Percentiles rank a stretch among this genome's conserved stretches.
Evolutionary conservation across 2,113 vertebrate species (phyloP).

Genomic region (Acrocephalus kingi): DNA sequence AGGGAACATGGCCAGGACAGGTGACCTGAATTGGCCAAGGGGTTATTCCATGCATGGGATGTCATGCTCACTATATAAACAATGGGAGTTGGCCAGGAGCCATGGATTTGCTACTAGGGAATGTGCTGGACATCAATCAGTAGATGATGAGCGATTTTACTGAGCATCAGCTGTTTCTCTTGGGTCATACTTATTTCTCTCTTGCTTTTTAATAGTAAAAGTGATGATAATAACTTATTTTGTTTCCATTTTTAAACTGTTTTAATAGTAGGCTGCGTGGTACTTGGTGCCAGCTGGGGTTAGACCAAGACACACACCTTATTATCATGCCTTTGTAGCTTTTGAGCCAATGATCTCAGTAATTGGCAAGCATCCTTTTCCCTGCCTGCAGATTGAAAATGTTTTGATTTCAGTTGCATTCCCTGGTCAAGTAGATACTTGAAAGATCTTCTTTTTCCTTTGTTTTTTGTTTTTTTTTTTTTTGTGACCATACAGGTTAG

Average conservation of each 20-base stretch:
- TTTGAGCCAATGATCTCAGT: not conserved
- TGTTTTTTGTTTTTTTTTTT: slow-evolving; percentile 4
- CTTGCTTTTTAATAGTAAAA: not conserved
- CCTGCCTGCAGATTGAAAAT: not conserved
- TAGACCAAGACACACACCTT: not conserved
- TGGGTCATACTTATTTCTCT: accelerated
- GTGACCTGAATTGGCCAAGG: not conserved
- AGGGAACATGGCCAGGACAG: not conserved
- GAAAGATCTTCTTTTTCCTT: not conserved
- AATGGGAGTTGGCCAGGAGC: not conserved
- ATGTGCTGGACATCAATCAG: not conserved
- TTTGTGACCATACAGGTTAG: slow-evolving; percentile 75
- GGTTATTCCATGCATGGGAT: not conserved
- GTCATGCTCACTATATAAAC: not conserved
- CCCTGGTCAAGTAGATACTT: not conserved
- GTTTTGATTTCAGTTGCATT: not conserved
- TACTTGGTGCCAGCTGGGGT: not conserved
- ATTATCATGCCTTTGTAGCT: not conserved
- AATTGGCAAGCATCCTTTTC: not conserved
- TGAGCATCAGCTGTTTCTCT: not conserved
- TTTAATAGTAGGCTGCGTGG: not conserved
- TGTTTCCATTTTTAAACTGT: not conserved
- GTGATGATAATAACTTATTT: not conserved
- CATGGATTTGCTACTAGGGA: not conserved
- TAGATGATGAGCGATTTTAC: accelerated